A percentile compares a stretch with the other conserved stretches of the same genome.
Evolutionary conservation across 1,140 invertebrate species (phyloP).

Genomic region (Charaxes varanes): DNA sequence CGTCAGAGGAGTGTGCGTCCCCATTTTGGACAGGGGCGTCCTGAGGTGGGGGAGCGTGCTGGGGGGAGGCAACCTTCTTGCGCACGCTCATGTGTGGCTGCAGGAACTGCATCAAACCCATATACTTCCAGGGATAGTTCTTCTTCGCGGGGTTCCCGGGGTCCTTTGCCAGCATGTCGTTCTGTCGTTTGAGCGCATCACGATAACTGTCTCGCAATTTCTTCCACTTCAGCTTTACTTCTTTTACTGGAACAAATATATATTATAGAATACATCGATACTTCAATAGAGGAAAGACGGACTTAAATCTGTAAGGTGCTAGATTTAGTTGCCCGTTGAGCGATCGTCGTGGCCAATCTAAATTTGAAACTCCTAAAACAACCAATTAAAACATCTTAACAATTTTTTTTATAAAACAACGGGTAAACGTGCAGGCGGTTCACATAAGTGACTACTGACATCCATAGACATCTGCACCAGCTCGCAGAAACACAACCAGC

Average conservation of each 20-base stretch:
- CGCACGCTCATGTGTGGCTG: constrained; percentile 64
- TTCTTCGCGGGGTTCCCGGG: constrained; percentile 37
- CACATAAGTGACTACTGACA: too few species aligned
- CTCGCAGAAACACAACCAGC: too few species aligned
- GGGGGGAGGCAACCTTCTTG: constrained; percentile 35
- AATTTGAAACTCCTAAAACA: too few species aligned
- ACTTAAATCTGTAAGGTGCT: too few species aligned
- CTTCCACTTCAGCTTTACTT: constrained; percentile 67
- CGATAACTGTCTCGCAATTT: constrained; percentile 66
- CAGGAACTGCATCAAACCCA: constrained; percentile 60
- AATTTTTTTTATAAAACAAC: too few species aligned
- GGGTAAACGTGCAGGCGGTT: too few species aligned
- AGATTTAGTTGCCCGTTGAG: too few species aligned
- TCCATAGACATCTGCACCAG: too few species aligned
- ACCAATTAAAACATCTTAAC: too few species aligned
- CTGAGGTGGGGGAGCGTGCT: constrained; percentile 10
- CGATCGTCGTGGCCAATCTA: too few species aligned
- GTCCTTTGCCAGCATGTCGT: constrained; percentile 50
- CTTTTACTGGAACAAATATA: constrained; percentile 61
- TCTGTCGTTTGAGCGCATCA: constrained; percentile 61
- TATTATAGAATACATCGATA: too few species aligned
- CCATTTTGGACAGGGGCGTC: constrained; percentile 27
- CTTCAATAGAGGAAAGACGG: too few species aligned
- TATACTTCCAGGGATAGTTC: constrained; percentile 62
- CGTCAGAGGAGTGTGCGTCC: constrained; percentile 30